phyloP scores from a whole-genome alignment of 2,797 vertebrate species.

The Syndactyla subalaris region DNA sequence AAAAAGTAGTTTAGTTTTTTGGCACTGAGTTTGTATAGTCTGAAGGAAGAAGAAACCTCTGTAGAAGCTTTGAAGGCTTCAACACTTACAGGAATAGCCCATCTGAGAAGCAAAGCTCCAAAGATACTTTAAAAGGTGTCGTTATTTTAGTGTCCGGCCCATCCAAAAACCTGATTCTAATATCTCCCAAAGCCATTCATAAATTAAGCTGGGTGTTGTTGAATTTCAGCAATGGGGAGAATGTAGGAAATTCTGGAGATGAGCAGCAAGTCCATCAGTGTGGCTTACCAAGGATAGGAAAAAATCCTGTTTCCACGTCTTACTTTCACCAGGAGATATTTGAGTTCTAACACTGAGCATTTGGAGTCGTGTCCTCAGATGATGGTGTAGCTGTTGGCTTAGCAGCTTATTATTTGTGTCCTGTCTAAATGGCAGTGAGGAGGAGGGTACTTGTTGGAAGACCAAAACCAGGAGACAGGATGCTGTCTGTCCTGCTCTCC shows the following conservation, averaged over 20 bases:
- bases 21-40: fast-evolving
- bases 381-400: neutral
- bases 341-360: neutral
- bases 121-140: neutral
- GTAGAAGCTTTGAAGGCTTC: neutral
- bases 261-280: fast-evolving
- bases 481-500: neutral
- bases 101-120: neutral
- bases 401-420: neutral
- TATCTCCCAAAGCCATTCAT: neutral
- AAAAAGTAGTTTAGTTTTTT: neutral
- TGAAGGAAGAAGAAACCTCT: neutral
- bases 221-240: neutral
- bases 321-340: neutral
- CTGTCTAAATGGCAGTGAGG: neutral
- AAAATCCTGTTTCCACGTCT: neutral
- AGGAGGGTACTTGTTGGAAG: neutral
- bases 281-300: neutral
- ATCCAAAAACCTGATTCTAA: neutral
- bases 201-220: neutral
- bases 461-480: neutral
- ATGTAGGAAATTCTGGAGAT: neutral
- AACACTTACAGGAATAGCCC: neutral
- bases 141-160: neutral
- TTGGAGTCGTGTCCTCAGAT: neutral